Conservation (phyloP, 2,888 invertebrate genomes). For the Epistrophe eligans region DNA sequence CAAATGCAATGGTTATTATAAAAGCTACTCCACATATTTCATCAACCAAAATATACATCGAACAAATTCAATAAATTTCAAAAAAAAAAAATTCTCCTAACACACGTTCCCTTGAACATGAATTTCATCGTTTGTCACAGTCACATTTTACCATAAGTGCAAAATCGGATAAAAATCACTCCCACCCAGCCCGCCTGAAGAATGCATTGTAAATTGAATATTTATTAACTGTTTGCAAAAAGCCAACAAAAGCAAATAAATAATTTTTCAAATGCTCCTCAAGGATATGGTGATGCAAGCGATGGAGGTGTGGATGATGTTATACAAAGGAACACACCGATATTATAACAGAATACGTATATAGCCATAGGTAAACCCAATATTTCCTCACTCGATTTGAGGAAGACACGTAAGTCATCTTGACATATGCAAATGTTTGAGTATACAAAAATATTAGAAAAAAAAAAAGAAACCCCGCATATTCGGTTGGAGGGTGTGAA, state of each 20-base stretch:
- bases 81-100: too few species aligned
- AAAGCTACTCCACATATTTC: background rate
- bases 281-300: conserved; percentile 24
- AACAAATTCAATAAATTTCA: background rate
- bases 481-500: conserved; percentile 32
- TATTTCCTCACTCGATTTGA: conserved; percentile 50
- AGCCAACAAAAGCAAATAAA: conserved; percentile 67
- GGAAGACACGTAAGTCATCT: conserved; percentile 70
- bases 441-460: conserved; percentile 1
- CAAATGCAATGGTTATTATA: background rate
- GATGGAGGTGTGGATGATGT: background rate
- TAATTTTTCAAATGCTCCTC: conserved; percentile 62
- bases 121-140: conserved; percentile 28
- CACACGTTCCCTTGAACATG: conserved; percentile 1
- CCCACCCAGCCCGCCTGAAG: background rate
- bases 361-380: conserved; percentile 8
- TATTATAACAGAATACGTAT: background rate
- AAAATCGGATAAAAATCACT: conserved; percentile 49
- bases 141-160: conserved; percentile 42
- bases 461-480: background rate
- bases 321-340: conserved; percentile 38
- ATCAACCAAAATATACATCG: background rate
- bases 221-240: conserved; percentile 70
- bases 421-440: conserved; percentile 68
- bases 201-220: conserved; percentile 66